Base-by-base conservation (phyloP, 2,888 invertebrate species). In the Xanthostigma xanthostigma region DNA sequence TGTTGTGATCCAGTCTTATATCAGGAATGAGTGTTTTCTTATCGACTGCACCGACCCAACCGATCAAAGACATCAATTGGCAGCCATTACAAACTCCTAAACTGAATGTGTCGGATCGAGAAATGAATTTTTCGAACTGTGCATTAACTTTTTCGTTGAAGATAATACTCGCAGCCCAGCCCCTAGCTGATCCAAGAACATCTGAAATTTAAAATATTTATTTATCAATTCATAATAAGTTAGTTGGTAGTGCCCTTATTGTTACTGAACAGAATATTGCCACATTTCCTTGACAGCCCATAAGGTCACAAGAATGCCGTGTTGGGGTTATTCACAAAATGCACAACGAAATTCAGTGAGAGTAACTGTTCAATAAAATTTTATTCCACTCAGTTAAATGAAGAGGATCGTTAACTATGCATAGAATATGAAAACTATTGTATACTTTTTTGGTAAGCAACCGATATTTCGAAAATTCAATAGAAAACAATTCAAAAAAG, bases 81-180 rank as follows among this genome's bases (percentile, higher is more conserved):
- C 97, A 97, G 1, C 97, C 97, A 65, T 98, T 98, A 63, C 97
- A 98, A n/a, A 96, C 87, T 35, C 97, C 97, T 54, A 97, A 74
- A 46, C 94, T 94, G 66, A 98, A 97, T 0, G 93, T 93, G 62
- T 96, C 84, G 1, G 70, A 62, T 11, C 88, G 75, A 37, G 70
- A 68, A 11, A 68, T 58, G 68, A 97, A 98, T 47, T 74, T 71
- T 17, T 79, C 69, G 56, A 98, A 84, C 63, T 94, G 89, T 1
- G 76, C 69, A 53, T 75, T 73, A n/a, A 96, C 64, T 2, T 72
- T 70, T 9, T 79, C 74, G 57, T 91, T 86, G 65, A 90, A 93
- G 38, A 86, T 67, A 41, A 95, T 82, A 54, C 89, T 85, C 0
- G 91, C 94, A 0, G 96, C 94, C 97, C 97, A 97, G 38, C 97